Conservation (phyloP, 2,797 vertebrate species). For the Periparus ater region DNA sequence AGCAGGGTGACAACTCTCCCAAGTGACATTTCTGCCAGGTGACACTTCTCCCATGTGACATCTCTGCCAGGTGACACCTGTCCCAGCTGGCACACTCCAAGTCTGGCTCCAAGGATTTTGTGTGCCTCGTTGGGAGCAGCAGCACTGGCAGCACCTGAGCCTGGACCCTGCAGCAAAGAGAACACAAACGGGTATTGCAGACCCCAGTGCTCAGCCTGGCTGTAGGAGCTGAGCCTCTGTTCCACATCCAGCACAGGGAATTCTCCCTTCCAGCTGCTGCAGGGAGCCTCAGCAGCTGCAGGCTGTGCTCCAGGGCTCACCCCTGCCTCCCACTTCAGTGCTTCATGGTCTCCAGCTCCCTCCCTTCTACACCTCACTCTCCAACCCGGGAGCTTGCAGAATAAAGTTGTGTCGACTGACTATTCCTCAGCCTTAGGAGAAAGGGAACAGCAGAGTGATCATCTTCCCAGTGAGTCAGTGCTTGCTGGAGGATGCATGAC, state of each 20-base stretch:
- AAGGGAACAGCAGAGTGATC: conserved; percentile 38
- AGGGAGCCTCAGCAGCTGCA: not conserved
- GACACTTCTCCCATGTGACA: not conserved
- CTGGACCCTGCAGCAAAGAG: not conserved
- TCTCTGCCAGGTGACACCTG: not conserved
- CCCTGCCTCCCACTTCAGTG: not conserved
- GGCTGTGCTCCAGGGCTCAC: not conserved
- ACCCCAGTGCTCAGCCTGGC: not conserved
- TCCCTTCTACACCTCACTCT: not conserved
- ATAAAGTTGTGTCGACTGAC: not conserved
- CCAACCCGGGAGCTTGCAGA: not conserved
- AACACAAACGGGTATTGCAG: not conserved
- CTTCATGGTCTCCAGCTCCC: not conserved
- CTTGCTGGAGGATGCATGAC: conserved; percentile 51
- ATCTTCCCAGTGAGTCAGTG: conserved; percentile 53
- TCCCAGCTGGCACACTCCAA: not conserved
- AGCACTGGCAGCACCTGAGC: not conserved
- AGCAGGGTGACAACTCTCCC: not conserved
- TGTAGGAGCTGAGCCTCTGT: not conserved
- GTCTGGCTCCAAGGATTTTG: not conserved
- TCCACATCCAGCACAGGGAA: not conserved
- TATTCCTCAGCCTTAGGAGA: conserved; percentile 17
- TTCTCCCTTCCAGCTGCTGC: not conserved
- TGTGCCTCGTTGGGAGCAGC: not conserved
- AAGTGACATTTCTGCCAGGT: not conserved